These are phyloP conservation scores for Enteromius mattozi DNA, from an alignment of 2,797 vertebrate species.

Conservation along the genomic window DNA sequence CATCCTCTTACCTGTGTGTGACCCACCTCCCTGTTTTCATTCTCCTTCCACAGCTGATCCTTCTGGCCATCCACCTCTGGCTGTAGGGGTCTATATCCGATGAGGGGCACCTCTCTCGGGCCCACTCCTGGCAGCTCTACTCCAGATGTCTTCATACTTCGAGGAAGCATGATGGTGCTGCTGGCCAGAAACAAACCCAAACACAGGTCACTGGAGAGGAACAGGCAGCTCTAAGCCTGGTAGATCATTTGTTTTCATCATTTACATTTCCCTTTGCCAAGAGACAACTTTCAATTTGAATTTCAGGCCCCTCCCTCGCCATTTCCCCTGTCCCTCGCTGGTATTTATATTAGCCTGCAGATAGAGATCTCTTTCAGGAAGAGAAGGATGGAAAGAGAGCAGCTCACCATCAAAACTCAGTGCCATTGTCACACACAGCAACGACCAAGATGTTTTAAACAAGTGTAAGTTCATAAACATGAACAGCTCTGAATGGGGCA, in stretches of 20 bases:
- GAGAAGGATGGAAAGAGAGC: constrained; percentile 55
- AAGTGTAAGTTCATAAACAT: neutral
- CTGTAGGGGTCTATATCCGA: constrained; percentile 76
- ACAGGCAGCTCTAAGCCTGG: constrained; percentile 5
- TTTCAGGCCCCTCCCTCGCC: constrained; percentile 63
- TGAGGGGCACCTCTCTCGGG: constrained; percentile 76
- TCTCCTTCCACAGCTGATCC: constrained; percentile 61
- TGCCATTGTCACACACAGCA: neutral
- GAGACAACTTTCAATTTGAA: constrained; percentile 72
- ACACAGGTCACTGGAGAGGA: constrained; percentile 11
- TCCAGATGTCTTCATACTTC: constrained; percentile 74
- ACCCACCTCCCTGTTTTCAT: constrained; percentile 56
- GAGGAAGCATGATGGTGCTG: constrained; percentile 74
- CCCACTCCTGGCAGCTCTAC: constrained; percentile 79
- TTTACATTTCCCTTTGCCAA: constrained; percentile 61
- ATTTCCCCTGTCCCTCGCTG: constrained; percentile 65
- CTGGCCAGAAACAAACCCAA: constrained; percentile 31
- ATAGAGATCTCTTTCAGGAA: constrained; percentile 71
- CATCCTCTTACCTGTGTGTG: constrained; percentile 71
- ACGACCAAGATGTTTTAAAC: constrained; percentile 4
- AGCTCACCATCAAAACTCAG: constrained; percentile 18
- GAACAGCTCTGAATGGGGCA: neutral
- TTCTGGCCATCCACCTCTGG: constrained; percentile 62
- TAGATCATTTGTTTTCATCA: constrained; percentile 70
- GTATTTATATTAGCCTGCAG: constrained; percentile 66